Conservation (phyloP, 2,797 vertebrate genomes). For the Chromobotia macracanthus region DNA sequence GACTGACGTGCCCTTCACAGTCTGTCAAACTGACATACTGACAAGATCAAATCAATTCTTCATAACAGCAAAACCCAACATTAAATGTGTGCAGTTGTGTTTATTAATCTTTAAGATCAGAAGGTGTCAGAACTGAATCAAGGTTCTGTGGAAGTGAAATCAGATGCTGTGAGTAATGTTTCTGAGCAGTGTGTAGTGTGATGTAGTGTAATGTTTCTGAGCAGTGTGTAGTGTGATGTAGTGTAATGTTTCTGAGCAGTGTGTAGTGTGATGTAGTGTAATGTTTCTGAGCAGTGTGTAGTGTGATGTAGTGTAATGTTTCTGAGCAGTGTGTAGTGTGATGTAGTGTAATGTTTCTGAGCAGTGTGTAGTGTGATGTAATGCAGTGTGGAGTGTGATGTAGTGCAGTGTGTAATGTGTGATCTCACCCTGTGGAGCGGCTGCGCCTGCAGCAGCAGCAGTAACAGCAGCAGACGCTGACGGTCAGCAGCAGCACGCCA, state of each 20-base stretch:
- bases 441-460: conserved; percentile 76
- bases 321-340: too few relatives aligned
- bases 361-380: background rate
- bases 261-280: conserved; percentile 32
- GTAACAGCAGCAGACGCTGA: conserved; percentile 83
- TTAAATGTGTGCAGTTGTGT: too few relatives aligned
- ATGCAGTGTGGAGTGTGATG: background rate
- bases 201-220: conserved; percentile 9
- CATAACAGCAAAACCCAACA: too few relatives aligned
- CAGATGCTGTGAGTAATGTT: too few relatives aligned
- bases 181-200: conserved; percentile 43
- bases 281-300: too few relatives aligned
- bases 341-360: conserved; percentile 19
- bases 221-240: too few relatives aligned
- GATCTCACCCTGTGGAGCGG: conserved; percentile 72
- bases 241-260: too few relatives aligned
- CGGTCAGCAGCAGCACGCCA: conserved; percentile 75
- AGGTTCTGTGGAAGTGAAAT: too few relatives aligned
- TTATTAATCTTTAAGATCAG: too few relatives aligned
- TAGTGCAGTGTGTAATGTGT: background rate
- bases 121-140: too few relatives aligned
- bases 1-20: conserved; percentile 4
- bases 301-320: background rate
- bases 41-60: background rate
- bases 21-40: background rate